Evolutionary conservation across 1,140 invertebrate genomes (phyloP).

Genomic region (Rhopalosiphum padi): DNA sequence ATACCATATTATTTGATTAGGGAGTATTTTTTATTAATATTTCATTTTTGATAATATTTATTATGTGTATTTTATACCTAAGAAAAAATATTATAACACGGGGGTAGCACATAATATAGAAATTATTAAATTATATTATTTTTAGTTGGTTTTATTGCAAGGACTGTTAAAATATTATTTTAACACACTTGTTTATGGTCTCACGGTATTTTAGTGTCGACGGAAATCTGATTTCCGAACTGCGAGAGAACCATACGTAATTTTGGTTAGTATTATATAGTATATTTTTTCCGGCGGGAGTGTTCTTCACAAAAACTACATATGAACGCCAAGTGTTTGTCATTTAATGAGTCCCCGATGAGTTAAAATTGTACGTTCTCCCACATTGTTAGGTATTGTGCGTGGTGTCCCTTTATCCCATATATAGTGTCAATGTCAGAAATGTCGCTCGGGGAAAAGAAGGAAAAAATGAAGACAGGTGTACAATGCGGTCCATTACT

Average conservation of each 20-base stretch:
- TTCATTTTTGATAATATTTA: neutral
- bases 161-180: neutral
- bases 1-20: neutral
- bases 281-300: neutral
- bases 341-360: conserved; percentile 28
- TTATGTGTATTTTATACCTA: neutral
- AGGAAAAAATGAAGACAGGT: conserved; percentile 38
- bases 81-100: neutral
- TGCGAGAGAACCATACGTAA: neutral
- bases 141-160: neutral
- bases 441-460: neutral
- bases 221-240: conserved; percentile 37
- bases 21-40: neutral
- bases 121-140: neutral
- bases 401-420: neutral
- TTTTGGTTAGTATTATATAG: neutral
- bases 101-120: neutral
- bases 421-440: conserved; percentile 24
- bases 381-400: conserved; percentile 43
- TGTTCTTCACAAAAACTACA: conserved; percentile 26
- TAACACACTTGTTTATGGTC: neutral
- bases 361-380: conserved; percentile 39
- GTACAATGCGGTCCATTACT: conserved; percentile 41
- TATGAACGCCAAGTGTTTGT: conserved; percentile 46
- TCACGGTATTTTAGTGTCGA: neutral